These are phyloP conservation scores for Tineola bisselliella DNA, from an alignment of 2,888 invertebrate genomes.

Conservation along the genomic window DNA sequence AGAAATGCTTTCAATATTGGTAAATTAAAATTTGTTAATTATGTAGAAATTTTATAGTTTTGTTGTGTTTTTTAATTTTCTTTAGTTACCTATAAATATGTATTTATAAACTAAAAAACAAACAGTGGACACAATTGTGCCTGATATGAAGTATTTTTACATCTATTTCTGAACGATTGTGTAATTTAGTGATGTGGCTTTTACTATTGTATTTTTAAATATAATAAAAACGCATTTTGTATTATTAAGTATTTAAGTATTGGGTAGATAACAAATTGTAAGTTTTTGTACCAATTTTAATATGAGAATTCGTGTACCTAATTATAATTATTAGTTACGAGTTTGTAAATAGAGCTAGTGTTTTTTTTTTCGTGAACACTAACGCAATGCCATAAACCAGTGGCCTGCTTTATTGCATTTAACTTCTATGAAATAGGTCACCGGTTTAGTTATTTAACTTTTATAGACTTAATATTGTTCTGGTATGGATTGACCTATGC, in stretches of 20 bases:
- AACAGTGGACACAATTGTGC: slow-evolving; percentile 31
- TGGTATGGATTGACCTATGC: slow-evolving; percentile 61
- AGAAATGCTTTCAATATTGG: neutral
- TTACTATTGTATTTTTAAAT: slow-evolving; percentile 61
- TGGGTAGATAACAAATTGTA: slow-evolving; percentile 38
- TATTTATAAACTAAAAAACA: neutral
- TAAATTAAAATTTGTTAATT: slow-evolving; percentile 5
- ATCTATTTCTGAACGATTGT: slow-evolving; percentile 25
- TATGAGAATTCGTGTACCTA: slow-evolving; percentile 65
- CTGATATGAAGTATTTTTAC: slow-evolving; percentile 49
- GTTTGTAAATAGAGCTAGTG: slow-evolving; percentile 55
- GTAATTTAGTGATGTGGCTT: slow-evolving; percentile 47
- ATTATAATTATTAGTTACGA: slow-evolving; percentile 32
- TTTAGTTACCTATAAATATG: neutral
- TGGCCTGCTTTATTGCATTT: neutral
- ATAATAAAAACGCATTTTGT: slow-evolving; percentile 49
- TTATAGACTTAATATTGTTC: slow-evolving; percentile 55
- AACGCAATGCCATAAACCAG: slow-evolving; percentile 51
- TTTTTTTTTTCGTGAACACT: slow-evolving; percentile 62
- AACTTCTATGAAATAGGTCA: neutral
- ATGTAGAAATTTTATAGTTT: neutral
- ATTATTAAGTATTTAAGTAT: slow-evolving; percentile 44
- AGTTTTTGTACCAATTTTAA: slow-evolving; percentile 66
- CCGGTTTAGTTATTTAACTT: slow-evolving; percentile 44
- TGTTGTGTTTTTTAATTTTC: neutral